A percentile compares a stretch with the other conserved stretches of the same genome.
Evolutionary conservation across 2,113 vertebrate genomes (phyloP).

Genomic region (Chaenocephalus aceratus): DNA sequence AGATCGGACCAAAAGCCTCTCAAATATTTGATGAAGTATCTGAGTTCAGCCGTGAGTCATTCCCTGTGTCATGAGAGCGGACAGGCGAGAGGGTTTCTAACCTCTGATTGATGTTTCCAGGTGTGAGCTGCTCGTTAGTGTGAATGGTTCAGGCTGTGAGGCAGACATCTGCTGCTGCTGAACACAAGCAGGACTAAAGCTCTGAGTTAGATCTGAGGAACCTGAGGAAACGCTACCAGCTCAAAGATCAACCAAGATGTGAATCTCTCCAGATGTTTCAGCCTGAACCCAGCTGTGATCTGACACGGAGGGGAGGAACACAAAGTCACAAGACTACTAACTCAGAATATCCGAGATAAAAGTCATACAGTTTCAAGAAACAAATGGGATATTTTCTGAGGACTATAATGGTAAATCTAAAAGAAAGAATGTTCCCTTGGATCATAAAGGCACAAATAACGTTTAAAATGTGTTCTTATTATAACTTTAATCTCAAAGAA

Average conservation of each 20-base stretch:
- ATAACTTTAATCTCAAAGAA: no score
- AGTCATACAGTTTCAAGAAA: no score
- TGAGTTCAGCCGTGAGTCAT: no score
- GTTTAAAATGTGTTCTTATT: no score
- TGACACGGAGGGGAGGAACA: not conserved
- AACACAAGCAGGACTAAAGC: conserved; percentile 7
- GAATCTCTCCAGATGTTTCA: not conserved
- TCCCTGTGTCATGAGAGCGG: no score
- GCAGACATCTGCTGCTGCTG: conserved; percentile 6
- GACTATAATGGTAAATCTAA: no score
- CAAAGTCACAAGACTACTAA: not conserved
- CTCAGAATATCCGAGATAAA: no score
- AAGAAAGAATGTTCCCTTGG: no score
- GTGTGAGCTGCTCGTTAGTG: conserved; percentile 7
- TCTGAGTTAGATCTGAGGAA: not conserved
- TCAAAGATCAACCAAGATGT: not conserved
- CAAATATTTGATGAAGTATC: no score
- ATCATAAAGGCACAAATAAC: no score
- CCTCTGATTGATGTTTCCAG: conserved; percentile 1
- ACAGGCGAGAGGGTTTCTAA: conserved; percentile 2
- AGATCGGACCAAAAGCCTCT: no score
- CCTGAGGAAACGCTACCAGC: not conserved
- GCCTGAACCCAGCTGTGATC: not conserved
- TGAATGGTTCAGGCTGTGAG: not conserved
- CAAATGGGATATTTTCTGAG: no score